Evolutionary conservation across 2,797 vertebrate genomes (phyloP), one percentile per base, ranked within the genome.

Genomic region (Sebastes minor): DNA sequence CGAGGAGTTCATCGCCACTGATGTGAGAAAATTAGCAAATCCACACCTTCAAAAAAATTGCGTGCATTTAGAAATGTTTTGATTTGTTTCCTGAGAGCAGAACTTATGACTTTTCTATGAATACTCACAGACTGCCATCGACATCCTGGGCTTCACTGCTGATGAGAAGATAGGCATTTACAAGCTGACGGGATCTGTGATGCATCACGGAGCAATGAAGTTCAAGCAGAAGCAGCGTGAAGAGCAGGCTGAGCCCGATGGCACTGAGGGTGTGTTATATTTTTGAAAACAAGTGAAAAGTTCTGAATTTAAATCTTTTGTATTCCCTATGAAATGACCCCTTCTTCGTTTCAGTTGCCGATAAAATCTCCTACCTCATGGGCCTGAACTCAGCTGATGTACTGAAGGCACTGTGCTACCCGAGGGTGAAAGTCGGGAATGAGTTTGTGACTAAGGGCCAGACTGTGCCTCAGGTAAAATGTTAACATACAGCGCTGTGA

Each of bases 171-270:
- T 89, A 0, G 82, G 94, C 80, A 97, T 98, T 68, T 98, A 96
- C 87, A 98, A 97, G 80, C 89, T 98, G 78, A 97, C 95, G 0
- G 97, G 97, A 56, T 94, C 95, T 1, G 95, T 95, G 79, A 95
- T 97, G 96, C 97, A 98, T 79, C 97, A 97, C 0, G 97, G 97
- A 3, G 96, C 96, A 85, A 93, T 98, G 96, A 98, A 97, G 87
- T 98, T 98, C 71, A 98, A 98, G 91, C 97, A 98, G 88, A 98
- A 97, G 76, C 97, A 97, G 81, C 94, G 97, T 22, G 97, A 97
- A 71, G 97, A 97, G 81, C 97, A 97, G 84, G 97, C 97, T n/a
- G 97, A 97, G 88, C 97, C 97, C 0, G 97, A 97, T 0, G 97
- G 97, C 95, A 97, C 93, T 6, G 97, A 97, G 95, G 96, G 97